A percentile compares a stretch with the other conserved stretches of the same genome.
Conservation (phyloP, 2,888 invertebrate species). For the Drosophila tanythrix region DNA sequence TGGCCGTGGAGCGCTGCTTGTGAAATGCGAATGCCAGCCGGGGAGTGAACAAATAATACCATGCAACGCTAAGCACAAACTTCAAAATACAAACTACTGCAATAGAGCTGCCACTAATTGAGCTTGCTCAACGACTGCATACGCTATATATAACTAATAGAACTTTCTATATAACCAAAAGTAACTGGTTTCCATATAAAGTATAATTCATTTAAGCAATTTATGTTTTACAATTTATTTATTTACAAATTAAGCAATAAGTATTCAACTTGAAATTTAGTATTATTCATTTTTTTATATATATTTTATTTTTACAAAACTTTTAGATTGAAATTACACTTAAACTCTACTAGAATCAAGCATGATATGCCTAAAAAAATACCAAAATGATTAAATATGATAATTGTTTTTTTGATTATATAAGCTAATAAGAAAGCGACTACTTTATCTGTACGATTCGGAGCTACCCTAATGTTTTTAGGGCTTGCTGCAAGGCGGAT, state of each 20-base stretch:
- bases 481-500: constrained; percentile 35
- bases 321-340: too few relatives aligned
- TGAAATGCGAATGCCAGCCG: constrained; percentile 3
- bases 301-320: too few relatives aligned
- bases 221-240: neutral
- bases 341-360: too few relatives aligned
- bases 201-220: neutral
- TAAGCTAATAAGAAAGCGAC: neutral
- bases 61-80: constrained; percentile 60
- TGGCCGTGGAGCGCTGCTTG: neutral
- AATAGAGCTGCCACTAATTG: neutral
- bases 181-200: neutral
- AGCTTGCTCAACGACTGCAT: neutral
- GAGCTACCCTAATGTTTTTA: neutral
- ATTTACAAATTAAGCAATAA: too few relatives aligned
- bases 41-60: constrained; percentile 63
- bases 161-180: neutral
- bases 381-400: neutral
- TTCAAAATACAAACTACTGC: constrained; percentile 56
- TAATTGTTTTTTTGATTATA: neutral
- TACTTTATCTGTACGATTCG: neutral
- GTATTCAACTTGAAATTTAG: neutral
- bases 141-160: constrained; percentile 8
- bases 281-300: neutral
- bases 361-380: neutral